Evolutionary conservation across 2,888 invertebrate species (phyloP).

Genomic region (Drymonia ruficornis): DNA sequence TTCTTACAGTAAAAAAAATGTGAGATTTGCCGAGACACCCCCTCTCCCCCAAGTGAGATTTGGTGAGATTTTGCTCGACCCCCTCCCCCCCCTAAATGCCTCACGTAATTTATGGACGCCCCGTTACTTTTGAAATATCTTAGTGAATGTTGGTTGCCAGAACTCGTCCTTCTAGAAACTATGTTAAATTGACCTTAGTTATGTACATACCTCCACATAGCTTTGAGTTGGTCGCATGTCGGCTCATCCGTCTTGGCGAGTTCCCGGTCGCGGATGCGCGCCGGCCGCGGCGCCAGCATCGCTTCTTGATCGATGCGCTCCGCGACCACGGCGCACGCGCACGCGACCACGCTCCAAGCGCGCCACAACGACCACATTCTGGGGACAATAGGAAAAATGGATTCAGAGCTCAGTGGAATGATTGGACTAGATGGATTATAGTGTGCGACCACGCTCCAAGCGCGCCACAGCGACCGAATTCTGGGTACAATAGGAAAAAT

Average conservation of each 20-base stretch:
- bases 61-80: too few species aligned
- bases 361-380: slow-evolving; percentile 74
- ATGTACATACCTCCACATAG: slow-evolving; percentile 91
- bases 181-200: not conserved
- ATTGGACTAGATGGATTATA: too few species aligned
- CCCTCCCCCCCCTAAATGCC: too few species aligned
- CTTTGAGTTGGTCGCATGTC: slow-evolving; percentile 93
- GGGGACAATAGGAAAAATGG: slow-evolving; percentile 26
- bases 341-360: slow-evolving; percentile 59
- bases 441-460: slow-evolving; percentile 57
- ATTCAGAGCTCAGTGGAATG: too few species aligned
- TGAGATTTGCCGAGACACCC: too few species aligned
- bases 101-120: too few species aligned
- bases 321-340: slow-evolving; percentile 59
- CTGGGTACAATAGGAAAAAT: slow-evolving; percentile 45
- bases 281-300: slow-evolving; percentile 65
- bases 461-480: slow-evolving; percentile 70
- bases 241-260: slow-evolving; percentile 87
- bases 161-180: too few species aligned
- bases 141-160: too few species aligned
- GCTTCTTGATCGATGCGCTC: slow-evolving; percentile 75
- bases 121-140: too few species aligned
- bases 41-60: too few species aligned
- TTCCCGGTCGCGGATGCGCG: slow-evolving; percentile 73
- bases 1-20: too few species aligned